These are phyloP conservation scores for Polydrusus cervinus DNA, from an alignment of 2,888 invertebrate genomes.

Conservation along the genomic window DNA sequence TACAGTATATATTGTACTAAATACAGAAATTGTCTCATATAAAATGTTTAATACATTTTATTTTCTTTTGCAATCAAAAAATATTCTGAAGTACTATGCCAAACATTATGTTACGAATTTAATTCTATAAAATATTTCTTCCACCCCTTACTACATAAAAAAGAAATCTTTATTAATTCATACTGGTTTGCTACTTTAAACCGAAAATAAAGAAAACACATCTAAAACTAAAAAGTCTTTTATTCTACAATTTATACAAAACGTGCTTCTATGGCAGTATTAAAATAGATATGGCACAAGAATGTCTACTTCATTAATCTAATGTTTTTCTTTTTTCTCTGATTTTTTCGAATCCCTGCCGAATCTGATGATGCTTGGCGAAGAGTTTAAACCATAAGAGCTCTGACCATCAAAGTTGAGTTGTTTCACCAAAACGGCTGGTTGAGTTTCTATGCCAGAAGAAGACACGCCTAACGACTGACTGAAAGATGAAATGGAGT, in stretches of 20 bases:
- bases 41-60: too few relatives aligned
- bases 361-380: slow-evolving; percentile 13
- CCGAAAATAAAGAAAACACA: not conserved
- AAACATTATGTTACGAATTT: too few relatives aligned
- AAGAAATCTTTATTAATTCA: too few relatives aligned
- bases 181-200: too few relatives aligned
- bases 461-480: not conserved
- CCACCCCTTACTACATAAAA: too few relatives aligned
- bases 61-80: too few relatives aligned
- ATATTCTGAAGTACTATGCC: too few relatives aligned
- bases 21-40: too few relatives aligned
- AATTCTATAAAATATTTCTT: too few relatives aligned
- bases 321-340: slow-evolving; percentile 18
- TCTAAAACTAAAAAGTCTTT: slow-evolving; percentile 1
- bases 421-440: slow-evolving; percentile 27
- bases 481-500: not conserved
- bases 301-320: slow-evolving; percentile 3
- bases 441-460: slow-evolving; percentile 11
- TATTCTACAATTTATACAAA: slow-evolving; percentile 9
- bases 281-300: slow-evolving; percentile 14
- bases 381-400: not conserved
- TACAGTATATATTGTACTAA: too few relatives aligned
- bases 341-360: slow-evolving; percentile 36
- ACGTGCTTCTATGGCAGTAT: slow-evolving; percentile 8
- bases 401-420: not conserved